These are phyloP conservation scores for Hylaeus volcanicus DNA, from an alignment of 1,140 invertebrate species.

Conservation along the genomic window DNA sequence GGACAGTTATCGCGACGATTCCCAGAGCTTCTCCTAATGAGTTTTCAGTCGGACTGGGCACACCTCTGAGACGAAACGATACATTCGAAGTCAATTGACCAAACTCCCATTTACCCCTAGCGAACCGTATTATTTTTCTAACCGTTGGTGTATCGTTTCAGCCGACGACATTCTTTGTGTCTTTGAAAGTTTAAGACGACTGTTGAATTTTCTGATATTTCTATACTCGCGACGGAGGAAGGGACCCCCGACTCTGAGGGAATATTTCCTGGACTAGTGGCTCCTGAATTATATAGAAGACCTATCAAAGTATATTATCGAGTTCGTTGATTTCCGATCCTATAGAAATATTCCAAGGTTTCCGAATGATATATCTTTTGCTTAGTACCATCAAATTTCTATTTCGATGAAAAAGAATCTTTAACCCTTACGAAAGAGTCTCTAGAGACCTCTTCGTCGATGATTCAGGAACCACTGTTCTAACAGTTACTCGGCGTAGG, in stretches of 20 bases:
- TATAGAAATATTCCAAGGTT: background rate
- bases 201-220: constrained; percentile 39
- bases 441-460: background rate
- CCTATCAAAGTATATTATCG: too few relatives aligned
- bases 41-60: background rate
- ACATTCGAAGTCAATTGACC: constrained; percentile 34
- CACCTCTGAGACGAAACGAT: background rate
- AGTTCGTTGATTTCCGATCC: background rate
- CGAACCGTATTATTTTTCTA: constrained; percentile 29
- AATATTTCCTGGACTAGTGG: constrained; percentile 1
- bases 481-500: background rate
- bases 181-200: constrained; percentile 37
- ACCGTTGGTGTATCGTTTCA: constrained; percentile 10
- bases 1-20: constrained; percentile 40
- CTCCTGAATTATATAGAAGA: background rate
- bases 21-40: constrained; percentile 25
- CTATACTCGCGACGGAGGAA: background rate
- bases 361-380: background rate
- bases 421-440: background rate
- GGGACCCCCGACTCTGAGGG: background rate
- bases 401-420: background rate
- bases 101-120: background rate
- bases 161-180: constrained; percentile 24
- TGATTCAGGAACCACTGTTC: constrained; percentile 14
- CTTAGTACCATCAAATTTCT: background rate